Base-by-base conservation (phyloP, 2,113 vertebrate species). In the Oreochromis aureus region DNA sequence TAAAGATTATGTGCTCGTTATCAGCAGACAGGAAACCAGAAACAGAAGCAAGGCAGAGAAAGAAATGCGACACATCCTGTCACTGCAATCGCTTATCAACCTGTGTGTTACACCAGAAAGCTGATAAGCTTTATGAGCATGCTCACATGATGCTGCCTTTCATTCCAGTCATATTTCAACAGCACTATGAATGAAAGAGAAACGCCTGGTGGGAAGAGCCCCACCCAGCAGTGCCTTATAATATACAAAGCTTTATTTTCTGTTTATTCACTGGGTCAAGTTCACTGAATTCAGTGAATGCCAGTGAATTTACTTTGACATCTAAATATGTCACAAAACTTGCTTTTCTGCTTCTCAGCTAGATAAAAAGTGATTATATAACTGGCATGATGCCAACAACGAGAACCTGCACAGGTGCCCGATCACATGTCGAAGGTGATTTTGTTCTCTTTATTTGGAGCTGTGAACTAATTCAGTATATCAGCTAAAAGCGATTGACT, bases 101-200 rank as follows among this genome's bases (percentile, higher is more conserved):
- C 41, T 56, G 16, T 19, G 4, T 2, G 46, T 66, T 39, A 39
- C 2, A 6, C 16, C 11, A 53, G n/a, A 63, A 32, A 63, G 36
- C 84, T 34, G 89, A 93, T 91, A 91, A 86, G 55, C 73, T 91
- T 84, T 66, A 39, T 22, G 76, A 27, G 19, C 4, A 16, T 34
- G 27, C 9, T 88, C 82, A 88, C 82, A 83, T 89, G 88, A 61
- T 3, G 3, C 55, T 84, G 39, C 51, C 56, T 82, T 59, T 90
- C 90, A 94, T 82, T 79, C 87, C 88, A 84, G 4, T 12, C 89
- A 93, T 86, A 84, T 34, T 83, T 22, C 5, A 30, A 61, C 46
- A 61, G 10, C 34, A 9, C 30, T 18, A 27, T 41, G 5, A 53
- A 1, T 9, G 1, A 55, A 18, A 53, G 46, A 41, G 15, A 56